Percentiles rank a stretch among this genome's conserved stretches.
These are phyloP conservation scores for Choloepus didactylus DNA, from an alignment of 2,797 vertebrate genomes.

Conservation along the genomic window DNA sequence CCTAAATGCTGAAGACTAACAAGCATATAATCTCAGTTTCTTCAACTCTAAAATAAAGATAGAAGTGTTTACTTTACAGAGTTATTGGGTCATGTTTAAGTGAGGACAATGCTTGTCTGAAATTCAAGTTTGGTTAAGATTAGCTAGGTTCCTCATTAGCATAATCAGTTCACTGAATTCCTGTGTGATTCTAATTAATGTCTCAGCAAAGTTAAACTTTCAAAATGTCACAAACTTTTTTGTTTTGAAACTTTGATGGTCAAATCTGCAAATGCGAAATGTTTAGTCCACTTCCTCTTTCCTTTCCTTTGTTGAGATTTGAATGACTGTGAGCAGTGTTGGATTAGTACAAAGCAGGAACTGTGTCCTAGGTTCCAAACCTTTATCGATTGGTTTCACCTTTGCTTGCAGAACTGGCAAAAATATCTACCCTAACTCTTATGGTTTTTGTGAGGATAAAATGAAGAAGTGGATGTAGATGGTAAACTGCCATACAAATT, in stretches of 20 bases:
- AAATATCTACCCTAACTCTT: background rate
- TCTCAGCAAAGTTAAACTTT: constrained; percentile 10
- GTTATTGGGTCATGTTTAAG: background rate
- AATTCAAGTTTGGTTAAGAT: constrained; percentile 16
- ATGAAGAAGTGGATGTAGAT: background rate
- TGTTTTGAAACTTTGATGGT: background rate
- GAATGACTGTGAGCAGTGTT: background rate
- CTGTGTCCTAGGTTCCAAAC: background rate
- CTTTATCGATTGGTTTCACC: background rate
- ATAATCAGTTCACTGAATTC: background rate
- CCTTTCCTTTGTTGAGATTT: background rate
- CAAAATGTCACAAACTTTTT: background rate
- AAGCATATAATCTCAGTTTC: constrained; percentile 1
- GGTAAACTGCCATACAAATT: constrained; percentile 38
- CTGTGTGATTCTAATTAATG: background rate
- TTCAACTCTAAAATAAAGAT: constrained; percentile 3
- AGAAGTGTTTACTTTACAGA: constrained; percentile 19
- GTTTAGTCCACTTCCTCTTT: background rate
- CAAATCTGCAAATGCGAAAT: background rate
- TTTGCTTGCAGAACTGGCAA: constrained; percentile 6
- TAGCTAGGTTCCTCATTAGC: constrained; percentile 12
- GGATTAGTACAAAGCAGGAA: background rate
- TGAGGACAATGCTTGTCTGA: constrained; percentile 10
- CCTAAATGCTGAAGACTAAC: constrained; percentile 3
- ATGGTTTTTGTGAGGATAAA: background rate